phyloP scores from a whole-genome alignment of 2,113 vertebrate species.

The Thamnophis sirtalis region DNA sequence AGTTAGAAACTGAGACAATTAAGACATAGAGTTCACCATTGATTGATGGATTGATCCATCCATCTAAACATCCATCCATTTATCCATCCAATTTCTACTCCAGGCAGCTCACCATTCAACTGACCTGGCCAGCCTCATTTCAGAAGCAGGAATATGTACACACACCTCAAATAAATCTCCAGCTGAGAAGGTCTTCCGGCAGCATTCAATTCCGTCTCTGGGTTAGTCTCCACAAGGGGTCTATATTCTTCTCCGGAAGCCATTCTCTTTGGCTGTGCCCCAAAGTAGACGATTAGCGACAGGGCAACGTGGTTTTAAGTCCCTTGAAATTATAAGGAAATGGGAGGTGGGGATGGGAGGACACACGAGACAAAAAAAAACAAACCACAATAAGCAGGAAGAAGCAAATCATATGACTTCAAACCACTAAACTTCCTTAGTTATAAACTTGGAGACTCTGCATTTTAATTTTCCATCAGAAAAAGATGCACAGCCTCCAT shows the following conservation, averaged over 20 bases:
- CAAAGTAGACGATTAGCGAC: background rate
- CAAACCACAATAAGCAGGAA: background rate
- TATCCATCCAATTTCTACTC: no score
- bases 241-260: background rate
- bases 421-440: background rate
- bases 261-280: background rate
- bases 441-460: background rate
- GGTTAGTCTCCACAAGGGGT: background rate
- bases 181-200: background rate
- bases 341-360: rapidly evolving
- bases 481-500: background rate
- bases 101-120: background rate
- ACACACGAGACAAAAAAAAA: no score
- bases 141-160: background rate
- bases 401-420: background rate
- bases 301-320: background rate
- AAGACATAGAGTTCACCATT: no score
- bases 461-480: background rate
- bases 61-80: no score
- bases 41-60: no score
- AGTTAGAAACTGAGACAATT: background rate
- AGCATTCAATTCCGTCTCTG: background rate
- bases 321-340: background rate
- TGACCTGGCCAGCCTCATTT: background rate
- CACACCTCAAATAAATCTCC: background rate